phyloP scores from a whole-genome alignment of 2,113 vertebrate genomes.

The Heterocephalus glaber region DNA sequence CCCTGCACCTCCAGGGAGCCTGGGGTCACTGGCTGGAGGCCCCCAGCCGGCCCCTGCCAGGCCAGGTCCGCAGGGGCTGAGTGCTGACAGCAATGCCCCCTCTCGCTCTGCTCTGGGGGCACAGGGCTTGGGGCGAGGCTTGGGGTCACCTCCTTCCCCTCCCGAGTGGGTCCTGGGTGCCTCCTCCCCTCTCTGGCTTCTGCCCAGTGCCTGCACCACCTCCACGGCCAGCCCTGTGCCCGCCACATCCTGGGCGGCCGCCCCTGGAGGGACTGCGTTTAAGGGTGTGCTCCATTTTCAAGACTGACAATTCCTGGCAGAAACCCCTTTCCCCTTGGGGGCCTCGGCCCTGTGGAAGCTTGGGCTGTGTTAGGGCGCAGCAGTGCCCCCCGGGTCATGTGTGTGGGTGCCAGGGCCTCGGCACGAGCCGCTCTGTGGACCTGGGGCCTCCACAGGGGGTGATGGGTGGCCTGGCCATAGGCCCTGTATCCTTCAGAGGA shows the following conservation, averaged over 20 bases:
- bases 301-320: neutral
- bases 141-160: neutral
- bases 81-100: neutral
- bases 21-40: neutral
- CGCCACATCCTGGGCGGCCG: neutral
- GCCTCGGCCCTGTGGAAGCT: neutral
- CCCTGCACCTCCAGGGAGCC: neutral
- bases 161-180: neutral
- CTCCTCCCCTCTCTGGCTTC: neutral
- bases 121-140: neutral
- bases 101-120: neutral
- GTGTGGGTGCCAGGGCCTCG: accelerated
- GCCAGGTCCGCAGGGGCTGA: neutral
- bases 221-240: neutral
- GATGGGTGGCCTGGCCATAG: neutral
- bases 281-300: neutral
- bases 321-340: neutral
- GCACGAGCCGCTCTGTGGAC: neutral
- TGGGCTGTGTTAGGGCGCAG: neutral
- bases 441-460: too few species aligned
- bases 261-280: neutral
- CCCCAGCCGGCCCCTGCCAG: neutral
- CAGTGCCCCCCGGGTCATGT: accelerated
- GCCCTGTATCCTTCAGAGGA: accelerated
- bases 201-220: neutral